Evolutionary conservation across 2,113 vertebrate genomes (phyloP).

Genomic region (Marmota monax): DNA sequence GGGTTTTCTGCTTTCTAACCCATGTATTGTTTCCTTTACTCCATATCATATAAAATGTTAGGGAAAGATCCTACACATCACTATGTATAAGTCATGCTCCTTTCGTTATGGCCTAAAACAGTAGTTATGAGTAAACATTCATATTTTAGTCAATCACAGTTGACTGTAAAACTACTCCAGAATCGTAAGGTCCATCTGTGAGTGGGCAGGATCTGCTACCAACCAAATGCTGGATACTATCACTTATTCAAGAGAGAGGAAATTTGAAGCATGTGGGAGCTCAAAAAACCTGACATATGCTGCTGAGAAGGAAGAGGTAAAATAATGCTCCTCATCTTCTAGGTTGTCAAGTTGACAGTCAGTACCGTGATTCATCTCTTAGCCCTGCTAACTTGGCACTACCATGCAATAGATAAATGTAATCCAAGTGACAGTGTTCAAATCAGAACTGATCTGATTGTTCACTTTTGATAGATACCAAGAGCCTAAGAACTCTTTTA

Average conservation of each 20-base stretch:
- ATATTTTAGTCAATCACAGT: constrained; percentile 55
- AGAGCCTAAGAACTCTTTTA: constrained; percentile 83
- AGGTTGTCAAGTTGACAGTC: constrained; percentile 87
- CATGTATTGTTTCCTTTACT: neutral
- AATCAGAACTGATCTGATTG: constrained; percentile 88
- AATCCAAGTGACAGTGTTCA: constrained; percentile 87
- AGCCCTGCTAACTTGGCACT: constrained; percentile 85
- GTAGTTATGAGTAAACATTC: neutral
- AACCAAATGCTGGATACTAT: constrained; percentile 66
- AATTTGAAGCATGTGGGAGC: constrained; percentile 83
- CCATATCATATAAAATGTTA: neutral
- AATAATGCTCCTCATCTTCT: constrained; percentile 87
- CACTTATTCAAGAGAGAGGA: constrained; percentile 77
- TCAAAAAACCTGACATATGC: constrained; percentile 85
- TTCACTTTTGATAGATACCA: constrained; percentile 87
- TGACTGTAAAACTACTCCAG: neutral
- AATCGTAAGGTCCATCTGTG: neutral
- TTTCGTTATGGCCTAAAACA: constrained; percentile 26
- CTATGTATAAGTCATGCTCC: neutral
- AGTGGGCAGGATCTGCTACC: constrained; percentile 61
- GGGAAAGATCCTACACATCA: neutral
- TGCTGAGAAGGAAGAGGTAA: constrained; percentile 84
- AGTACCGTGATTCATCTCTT: constrained; percentile 86
- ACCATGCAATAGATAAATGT: constrained; percentile 85
- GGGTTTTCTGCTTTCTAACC: neutral